Evolutionary conservation across 2,888 invertebrate species (phyloP), one percentile per base, ranked within the genome.

Genomic region (Junonia oenone): DNA sequence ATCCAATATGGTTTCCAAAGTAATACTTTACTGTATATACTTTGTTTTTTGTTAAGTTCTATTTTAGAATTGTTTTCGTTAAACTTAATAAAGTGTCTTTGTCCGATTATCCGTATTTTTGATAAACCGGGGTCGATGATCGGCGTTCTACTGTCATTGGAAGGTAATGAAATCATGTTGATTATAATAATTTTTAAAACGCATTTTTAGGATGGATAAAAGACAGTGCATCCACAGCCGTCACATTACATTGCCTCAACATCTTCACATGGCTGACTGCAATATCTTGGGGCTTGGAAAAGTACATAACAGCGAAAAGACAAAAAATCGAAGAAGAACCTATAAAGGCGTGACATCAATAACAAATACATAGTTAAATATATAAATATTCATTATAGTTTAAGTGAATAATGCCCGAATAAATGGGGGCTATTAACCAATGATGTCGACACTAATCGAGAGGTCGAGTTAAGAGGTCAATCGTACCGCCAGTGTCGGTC

Each of bases 201-300:
- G 35, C 33, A 27, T 9, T 55, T 62, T 51, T 71, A 94, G 94
- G 94, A 59, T 92, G 92, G 81, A 90, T 95, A 31, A 92, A 94
- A 64, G 94, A 94, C 75, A 83, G 86, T 2, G 91, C 91, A 6
- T 78, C 93, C 45, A 93, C 93, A 61, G 88, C 91, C 6, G 83
- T 93, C 14, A 92, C 93, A 3, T 72, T 95, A 38, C 93, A 94
- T 69, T 91, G 92, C 61, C 79, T 95, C 1, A 94, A 94, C 64
- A 88, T 93, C 29, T 90, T 93, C 68, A 93, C 94, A 0, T 93
- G 92, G 75, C 63, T 92, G 4, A 93, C 93, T 0, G 92, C 92
- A 0, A 71, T 92, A 8, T 91, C 92, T 1, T 95, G 94, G 94
- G 87, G 90, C 1, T 56, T 92, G 4, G 94, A 94, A 66, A 89